A percentile compares a stretch with the other conserved stretches of the same genome.
Evolutionary conservation across 2,797 vertebrate genomes (phyloP).

Genomic region (Micromesistius poutassou): DNA sequence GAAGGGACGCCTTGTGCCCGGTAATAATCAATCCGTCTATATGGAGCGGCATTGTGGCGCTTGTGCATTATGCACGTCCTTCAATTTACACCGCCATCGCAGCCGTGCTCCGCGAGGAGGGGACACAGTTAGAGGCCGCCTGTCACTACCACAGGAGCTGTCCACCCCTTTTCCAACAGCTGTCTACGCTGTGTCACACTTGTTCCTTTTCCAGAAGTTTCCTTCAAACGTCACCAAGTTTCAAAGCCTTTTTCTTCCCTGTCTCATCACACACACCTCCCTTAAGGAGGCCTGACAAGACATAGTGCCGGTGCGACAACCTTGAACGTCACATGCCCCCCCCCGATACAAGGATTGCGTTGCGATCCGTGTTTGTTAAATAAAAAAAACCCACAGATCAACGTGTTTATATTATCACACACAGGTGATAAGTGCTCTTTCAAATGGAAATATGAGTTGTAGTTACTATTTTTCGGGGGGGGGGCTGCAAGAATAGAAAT

Average conservation of each 20-base stretch:
- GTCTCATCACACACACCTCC: background rate
- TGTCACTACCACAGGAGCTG: conserved; percentile 64
- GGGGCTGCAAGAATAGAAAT: no score
- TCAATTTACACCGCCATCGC: conserved; percentile 62
- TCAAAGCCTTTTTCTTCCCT: conserved; percentile 5
- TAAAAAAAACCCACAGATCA: no score
- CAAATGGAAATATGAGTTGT: background rate
- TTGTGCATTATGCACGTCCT: conserved; percentile 70
- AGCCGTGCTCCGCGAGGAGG: conserved; percentile 63
- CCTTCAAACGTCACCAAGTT: conserved; percentile 53
- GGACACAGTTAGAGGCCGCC: conserved; percentile 65
- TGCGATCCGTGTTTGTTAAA: no score
- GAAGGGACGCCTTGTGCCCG: conserved; percentile 28
- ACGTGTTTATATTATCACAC: no score
- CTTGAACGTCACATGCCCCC: background rate
- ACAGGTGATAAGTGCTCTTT: no score
- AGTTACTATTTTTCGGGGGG: background rate
- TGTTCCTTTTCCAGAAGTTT: conserved; percentile 56
- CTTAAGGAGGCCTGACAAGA: background rate
- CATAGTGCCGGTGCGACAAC: background rate
- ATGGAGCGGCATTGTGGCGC: conserved; percentile 52
- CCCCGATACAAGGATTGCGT: no score
- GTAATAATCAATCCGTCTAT: conserved; percentile 70
- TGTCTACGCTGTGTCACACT: conserved; percentile 49
- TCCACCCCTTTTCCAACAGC: conserved; percentile 58